Evolutionary conservation across 2,888 invertebrate species (phyloP).

Genomic region (Apamea sordens): DNA sequence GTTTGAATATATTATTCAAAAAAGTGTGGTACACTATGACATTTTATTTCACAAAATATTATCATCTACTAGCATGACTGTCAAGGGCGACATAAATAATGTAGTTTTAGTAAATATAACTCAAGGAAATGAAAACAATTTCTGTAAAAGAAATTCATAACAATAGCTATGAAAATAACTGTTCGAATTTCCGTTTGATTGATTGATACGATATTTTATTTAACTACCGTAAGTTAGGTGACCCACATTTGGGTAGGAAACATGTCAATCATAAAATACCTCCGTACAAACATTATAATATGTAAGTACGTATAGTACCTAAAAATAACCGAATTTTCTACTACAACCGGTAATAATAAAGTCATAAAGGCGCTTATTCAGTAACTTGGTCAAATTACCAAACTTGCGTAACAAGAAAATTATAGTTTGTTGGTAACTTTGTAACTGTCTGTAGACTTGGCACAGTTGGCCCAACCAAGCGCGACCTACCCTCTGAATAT

Average conservation of each 20-base stretch:
- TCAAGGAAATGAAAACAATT: conserved; percentile 25
- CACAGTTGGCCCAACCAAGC: conserved; percentile 38
- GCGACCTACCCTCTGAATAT: conserved; percentile 55
- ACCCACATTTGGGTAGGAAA: conserved; percentile 64
- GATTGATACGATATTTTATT: conserved; percentile 45
- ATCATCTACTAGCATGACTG: not conserved
- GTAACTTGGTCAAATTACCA: conserved; percentile 43
- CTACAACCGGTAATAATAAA: conserved; percentile 40
- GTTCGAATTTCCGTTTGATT: conserved; percentile 45
- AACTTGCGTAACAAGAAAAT: conserved; percentile 53
- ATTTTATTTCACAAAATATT: not conserved
- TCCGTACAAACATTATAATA: not conserved
- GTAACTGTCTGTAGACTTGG: conserved; percentile 21
- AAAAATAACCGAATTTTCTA: conserved; percentile 43
- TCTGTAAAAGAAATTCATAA: conserved; percentile 20
- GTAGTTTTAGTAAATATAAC: not conserved
- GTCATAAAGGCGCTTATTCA: conserved; percentile 30
- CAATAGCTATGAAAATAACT: conserved; percentile 27
- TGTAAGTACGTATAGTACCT: conserved; percentile 8
- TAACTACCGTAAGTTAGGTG: conserved; percentile 55
- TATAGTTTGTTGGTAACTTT: conserved; percentile 49
- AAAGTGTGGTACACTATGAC: not conserved
- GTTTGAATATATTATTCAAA: not conserved
- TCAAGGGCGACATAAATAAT: conserved; percentile 6
- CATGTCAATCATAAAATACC: conserved; percentile 72